These are phyloP conservation scores for Sabatieria punctata DNA, from an alignment of 2,888 invertebrate species.

Conservation along the genomic window DNA sequence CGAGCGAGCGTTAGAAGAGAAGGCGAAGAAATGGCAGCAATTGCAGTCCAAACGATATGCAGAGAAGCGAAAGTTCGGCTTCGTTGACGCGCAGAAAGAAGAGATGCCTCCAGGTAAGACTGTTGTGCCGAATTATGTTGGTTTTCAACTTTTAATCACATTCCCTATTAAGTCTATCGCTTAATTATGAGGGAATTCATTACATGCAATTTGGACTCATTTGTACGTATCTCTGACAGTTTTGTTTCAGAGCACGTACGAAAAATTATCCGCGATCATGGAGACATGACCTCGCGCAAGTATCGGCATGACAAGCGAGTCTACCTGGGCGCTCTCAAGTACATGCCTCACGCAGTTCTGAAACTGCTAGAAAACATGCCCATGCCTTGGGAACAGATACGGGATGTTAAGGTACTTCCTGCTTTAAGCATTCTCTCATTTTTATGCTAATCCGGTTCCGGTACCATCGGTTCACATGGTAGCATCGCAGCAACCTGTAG, in stretches of 20 bases:
- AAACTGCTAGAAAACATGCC: conserved; percentile 99
- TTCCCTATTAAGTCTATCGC: no score
- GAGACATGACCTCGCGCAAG: conserved; percentile 97
- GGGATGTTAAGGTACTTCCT: conserved; percentile 70
- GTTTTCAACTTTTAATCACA: no score
- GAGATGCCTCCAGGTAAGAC: conserved; percentile 78
- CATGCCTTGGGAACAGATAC: conserved; percentile 99
- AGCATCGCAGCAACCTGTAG: conserved; percentile 95
- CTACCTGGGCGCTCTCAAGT: conserved; percentile 90
- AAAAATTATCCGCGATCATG: conserved; percentile 96
- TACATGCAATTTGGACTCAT: no score
- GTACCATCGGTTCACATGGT: conserved; percentile 93
- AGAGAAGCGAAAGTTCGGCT: conserved; percentile 94
- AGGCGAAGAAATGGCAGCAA: conserved; percentile 74
- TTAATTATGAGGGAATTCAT: no score
- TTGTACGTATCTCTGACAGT: no score
- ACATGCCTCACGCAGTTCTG: conserved; percentile 99
- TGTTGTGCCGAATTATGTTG: no score
- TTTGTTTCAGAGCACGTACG: conserved; percentile 73
- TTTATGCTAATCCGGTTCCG: conserved; percentile 89
- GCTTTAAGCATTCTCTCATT: no score
- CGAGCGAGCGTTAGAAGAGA: conserved; percentile 12
- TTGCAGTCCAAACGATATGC: conserved; percentile 95
- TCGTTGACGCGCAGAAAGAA: conserved; percentile 96
- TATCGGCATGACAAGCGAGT: conserved; percentile 97